Percentiles rank a stretch among this genome's conserved stretches.
These are phyloP conservation scores for Anguilla rostrata DNA, from an alignment of 2,113 vertebrate genomes.

Conservation along the genomic window DNA sequence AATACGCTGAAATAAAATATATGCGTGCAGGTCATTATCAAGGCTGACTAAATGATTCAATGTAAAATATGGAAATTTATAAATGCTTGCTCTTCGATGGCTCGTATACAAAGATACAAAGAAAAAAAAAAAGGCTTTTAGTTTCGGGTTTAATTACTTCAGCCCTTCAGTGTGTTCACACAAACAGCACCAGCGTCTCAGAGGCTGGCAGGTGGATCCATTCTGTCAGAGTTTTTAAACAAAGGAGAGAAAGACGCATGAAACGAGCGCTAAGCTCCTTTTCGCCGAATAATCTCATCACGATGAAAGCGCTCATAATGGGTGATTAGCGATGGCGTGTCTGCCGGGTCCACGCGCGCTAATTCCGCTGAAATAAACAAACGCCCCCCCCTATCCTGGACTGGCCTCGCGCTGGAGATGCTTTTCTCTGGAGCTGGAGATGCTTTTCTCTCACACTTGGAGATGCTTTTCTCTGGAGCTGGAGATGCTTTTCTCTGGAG, in stretches of 20 bases:
- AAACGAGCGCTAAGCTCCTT: background rate
- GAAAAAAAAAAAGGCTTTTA: background rate
- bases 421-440: background rate
- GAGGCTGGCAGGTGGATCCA: background rate
- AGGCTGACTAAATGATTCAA: background rate
- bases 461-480: no score
- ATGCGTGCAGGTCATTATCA: background rate
- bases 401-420: background rate
- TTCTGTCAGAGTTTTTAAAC: background rate
- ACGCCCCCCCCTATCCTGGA: background rate
- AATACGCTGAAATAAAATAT: background rate
- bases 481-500: no score
- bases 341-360: background rate
- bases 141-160: background rate
- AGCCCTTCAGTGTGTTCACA: background rate
- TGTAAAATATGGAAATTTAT: background rate
- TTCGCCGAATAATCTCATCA: background rate
- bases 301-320: background rate
- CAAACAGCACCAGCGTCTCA: background rate
- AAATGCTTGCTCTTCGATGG: background rate
- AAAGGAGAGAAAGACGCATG: background rate
- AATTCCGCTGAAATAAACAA: background rate
- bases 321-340: background rate
- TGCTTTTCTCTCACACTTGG: no score
- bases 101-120: no score